These are phyloP conservation scores for Eilema caniola DNA, from an alignment of 2,888 invertebrate genomes.

Conservation along the genomic window DNA sequence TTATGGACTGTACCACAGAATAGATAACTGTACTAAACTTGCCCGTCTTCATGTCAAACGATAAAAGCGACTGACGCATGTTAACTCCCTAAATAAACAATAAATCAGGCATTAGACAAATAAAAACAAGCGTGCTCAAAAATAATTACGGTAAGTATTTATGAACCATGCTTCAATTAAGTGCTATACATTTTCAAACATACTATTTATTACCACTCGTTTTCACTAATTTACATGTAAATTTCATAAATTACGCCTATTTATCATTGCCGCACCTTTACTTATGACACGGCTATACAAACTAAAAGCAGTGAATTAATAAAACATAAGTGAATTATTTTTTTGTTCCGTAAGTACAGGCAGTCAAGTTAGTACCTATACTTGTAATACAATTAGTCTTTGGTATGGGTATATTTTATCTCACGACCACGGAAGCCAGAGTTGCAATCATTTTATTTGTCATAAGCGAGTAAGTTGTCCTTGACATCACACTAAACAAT, in stretches of 20 bases:
- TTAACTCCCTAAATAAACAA: no score
- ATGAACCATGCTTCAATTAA: background rate
- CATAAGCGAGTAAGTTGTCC: background rate
- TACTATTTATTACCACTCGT: background rate
- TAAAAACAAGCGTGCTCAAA: background rate
- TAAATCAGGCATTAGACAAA: no score
- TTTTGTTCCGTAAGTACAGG: background rate
- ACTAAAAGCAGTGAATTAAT: background rate
- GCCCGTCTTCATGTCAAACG: no score
- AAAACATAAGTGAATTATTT: background rate
- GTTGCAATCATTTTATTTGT: background rate
- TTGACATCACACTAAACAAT: constrained; percentile 1
- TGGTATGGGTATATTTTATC: background rate
- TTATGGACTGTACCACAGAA: no score
- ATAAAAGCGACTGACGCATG: no score
- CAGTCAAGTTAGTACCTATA: background rate
- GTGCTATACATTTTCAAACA: background rate
- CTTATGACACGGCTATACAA: background rate
- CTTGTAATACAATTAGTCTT: background rate
- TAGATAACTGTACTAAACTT: no score
- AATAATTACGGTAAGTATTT: background rate
- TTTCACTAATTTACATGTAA: background rate
- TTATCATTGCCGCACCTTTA: background rate
- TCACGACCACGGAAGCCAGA: constrained; percentile 4
- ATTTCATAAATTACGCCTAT: background rate